Conservation (phyloP, 2,113 vertebrate species). For the Actinemys pallida region DNA sequence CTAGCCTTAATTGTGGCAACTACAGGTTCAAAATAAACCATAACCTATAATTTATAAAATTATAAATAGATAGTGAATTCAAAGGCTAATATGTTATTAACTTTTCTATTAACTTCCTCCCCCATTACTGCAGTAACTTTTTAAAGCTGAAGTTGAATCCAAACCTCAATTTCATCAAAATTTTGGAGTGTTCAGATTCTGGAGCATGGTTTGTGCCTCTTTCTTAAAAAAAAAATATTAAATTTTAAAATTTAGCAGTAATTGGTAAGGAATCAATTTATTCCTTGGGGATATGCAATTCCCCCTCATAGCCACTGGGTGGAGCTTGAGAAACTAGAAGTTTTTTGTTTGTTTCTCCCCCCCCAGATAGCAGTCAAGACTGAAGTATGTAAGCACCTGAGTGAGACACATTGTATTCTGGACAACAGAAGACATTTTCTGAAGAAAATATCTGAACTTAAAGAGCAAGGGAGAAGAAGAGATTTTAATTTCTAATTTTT, state of each 20-base stretch:
- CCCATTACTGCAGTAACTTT: neutral
- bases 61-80: neutral
- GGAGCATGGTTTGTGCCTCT: neutral
- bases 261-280: neutral
- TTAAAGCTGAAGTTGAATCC: neutral
- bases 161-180: neutral
- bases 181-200: neutral
- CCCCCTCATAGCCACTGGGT: constrained; percentile 60
- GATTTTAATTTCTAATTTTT: neutral
- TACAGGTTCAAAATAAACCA: constrained; percentile 11
- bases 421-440: neutral
- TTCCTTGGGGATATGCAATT: constrained; percentile 39
- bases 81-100: constrained; percentile 3
- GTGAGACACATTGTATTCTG: neutral
- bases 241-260: neutral
- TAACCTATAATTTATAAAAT: neutral
- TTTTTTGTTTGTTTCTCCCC: neutral
- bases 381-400: neutral
- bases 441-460: neutral
- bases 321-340: constrained; percentile 24
- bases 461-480: neutral
- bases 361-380: neutral
- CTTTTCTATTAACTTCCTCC: neutral
- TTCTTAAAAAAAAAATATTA: neutral
- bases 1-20: neutral